These are phyloP conservation scores for Harpalus rubripes DNA, from an alignment of 2,888 invertebrate genomes.

Conservation along the genomic window DNA sequence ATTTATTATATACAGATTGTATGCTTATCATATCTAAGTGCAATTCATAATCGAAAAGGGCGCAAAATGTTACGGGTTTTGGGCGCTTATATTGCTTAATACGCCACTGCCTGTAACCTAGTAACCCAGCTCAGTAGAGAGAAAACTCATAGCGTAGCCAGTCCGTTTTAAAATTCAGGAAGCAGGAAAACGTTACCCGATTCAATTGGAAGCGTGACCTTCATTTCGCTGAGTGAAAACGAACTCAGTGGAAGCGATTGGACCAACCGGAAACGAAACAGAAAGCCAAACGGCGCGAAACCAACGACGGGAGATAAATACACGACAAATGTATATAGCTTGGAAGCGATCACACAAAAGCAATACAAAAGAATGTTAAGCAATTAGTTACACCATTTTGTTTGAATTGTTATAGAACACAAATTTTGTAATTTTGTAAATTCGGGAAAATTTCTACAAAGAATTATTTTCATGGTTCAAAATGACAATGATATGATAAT, in stretches of 20 bases:
- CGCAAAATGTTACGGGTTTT: too few species aligned
- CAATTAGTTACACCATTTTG: background rate
- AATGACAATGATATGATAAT: too few species aligned
- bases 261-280: slow-evolving; percentile 27
- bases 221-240: slow-evolving; percentile 60
- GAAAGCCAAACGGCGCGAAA: slow-evolving; percentile 40
- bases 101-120: slow-evolving; percentile 25
- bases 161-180: slow-evolving; percentile 55
- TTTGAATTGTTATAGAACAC: background rate
- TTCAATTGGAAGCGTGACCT: slow-evolving; percentile 47
- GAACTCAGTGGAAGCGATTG: slow-evolving; percentile 30
- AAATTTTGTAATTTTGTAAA: too few species aligned
- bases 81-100: too few species aligned
- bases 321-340: slow-evolving; percentile 55
- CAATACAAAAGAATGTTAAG: background rate
- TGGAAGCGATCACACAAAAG: background rate
- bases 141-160: background rate
- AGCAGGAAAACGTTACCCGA: slow-evolving; percentile 40
- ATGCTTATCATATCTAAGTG: too few species aligned
- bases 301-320: slow-evolving; percentile 41
- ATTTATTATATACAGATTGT: too few species aligned
- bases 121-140: background rate
- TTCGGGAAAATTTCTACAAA: too few species aligned
- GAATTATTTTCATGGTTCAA: too few species aligned
- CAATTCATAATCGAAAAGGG: too few species aligned